Evolutionary conservation across 1,140 invertebrate genomes (phyloP).

Genomic region (Thalassaphorura encarpata): DNA sequence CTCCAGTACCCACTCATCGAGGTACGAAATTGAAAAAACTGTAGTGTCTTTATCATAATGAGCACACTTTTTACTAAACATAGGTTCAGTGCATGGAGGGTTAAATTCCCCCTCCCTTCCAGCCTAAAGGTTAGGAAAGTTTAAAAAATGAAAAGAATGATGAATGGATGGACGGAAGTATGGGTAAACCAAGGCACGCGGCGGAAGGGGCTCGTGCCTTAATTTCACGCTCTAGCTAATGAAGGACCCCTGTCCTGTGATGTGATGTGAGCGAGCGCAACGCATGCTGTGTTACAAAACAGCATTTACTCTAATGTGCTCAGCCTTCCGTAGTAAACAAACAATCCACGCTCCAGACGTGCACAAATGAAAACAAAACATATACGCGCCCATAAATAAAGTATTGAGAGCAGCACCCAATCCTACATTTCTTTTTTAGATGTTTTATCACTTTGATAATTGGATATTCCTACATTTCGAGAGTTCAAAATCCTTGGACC

Average conservation of each 20-base stretch:
- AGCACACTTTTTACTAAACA: background rate
- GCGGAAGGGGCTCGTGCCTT: background rate
- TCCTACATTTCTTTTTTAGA: too few species aligned
- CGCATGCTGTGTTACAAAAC: too few species aligned
- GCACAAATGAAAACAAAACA: slow-evolving; percentile 6
- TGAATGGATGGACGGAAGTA: slow-evolving; percentile 5
- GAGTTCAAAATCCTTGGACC: background rate
- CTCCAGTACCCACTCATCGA: background rate
- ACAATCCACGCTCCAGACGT: background rate
- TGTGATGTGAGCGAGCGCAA: too few species aligned
- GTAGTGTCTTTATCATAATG: background rate
- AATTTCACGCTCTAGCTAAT: slow-evolving; percentile 14
- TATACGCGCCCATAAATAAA: background rate
- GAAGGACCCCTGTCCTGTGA: too few species aligned
- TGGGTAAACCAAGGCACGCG: slow-evolving; percentile 14
- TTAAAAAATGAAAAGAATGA: background rate
- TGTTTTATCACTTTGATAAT: too few species aligned
- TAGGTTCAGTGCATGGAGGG: background rate
- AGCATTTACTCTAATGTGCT: slow-evolving; percentile 3
- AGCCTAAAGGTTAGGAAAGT: background rate
- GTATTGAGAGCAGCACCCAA: background rate
- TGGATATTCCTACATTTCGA: background rate
- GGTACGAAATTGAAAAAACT: background rate
- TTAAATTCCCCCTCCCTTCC: background rate
- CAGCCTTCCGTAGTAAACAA: slow-evolving; percentile 3